phyloP scores from a whole-genome alignment of 2,797 vertebrate species.

The Morelia viridis region DNA sequence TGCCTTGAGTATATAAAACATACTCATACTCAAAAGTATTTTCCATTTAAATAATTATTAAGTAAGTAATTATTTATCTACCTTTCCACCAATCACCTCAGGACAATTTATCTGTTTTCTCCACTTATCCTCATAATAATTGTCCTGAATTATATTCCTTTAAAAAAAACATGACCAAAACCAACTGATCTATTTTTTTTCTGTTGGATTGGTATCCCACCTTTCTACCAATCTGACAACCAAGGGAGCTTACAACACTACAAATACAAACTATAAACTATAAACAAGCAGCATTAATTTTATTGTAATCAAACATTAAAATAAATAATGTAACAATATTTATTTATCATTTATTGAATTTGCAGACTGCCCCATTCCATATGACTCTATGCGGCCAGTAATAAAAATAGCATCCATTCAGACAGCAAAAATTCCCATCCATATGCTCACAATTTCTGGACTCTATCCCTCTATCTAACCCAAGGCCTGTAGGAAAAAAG shows the following conservation, averaged over 20 bases:
- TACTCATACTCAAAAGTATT: neutral
- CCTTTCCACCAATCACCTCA: neutral
- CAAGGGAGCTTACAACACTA: neutral
- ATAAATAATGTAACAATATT: neutral
- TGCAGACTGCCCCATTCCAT: neutral
- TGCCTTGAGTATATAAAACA: neutral
- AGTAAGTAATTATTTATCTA: neutral
- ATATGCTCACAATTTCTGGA: neutral
- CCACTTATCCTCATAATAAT: neutral
- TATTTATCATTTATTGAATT: neutral
- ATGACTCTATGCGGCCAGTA: neutral
- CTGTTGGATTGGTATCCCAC: neutral
- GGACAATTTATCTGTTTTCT: neutral
- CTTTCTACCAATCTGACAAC: neutral
- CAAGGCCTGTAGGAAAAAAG: neutral
- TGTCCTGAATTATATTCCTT: neutral
- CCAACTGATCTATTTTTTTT: neutral
- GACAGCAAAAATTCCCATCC: neutral
- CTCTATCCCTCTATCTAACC: neutral
- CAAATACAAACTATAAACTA: neutral
- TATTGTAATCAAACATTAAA: neutral
- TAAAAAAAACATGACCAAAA: neutral
- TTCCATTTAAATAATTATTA: neutral
- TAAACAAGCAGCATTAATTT: neutral
- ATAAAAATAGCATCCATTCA: neutral